Evolutionary conservation across 1,140 invertebrate species (phyloP).

Genomic region (Globodera ellingtonae): DNA sequence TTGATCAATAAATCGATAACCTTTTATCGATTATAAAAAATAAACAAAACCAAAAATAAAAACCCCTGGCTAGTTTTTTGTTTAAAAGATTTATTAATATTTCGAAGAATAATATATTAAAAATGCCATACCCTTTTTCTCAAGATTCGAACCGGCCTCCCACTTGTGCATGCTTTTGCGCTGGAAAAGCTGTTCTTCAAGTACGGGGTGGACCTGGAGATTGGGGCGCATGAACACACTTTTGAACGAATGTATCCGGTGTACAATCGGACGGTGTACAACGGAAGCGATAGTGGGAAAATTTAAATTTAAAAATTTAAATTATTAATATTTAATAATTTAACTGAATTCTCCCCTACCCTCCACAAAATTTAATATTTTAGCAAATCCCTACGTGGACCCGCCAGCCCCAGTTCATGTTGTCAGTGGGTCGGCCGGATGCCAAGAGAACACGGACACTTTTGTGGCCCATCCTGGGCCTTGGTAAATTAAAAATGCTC

Average conservation of each 20-base stretch:
- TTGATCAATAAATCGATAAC: too few relatives aligned
- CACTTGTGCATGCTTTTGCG: constrained; percentile 61
- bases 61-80: too few relatives aligned
- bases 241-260: constrained; percentile 83
- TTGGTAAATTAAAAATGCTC: constrained; percentile 66
- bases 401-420: constrained; percentile 87
- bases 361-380: too few relatives aligned
- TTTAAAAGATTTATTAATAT: too few relatives aligned
- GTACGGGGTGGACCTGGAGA: constrained; percentile 84
- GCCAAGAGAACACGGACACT: constrained; percentile 66
- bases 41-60: too few relatives aligned
- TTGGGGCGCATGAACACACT: constrained; percentile 96
- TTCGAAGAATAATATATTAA: too few relatives aligned
- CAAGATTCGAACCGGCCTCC: constrained; percentile 50
- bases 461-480: constrained; percentile 65
- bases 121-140: not conserved
- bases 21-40: too few relatives aligned
- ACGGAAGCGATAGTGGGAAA: constrained; percentile 71
- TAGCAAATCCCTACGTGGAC: constrained; percentile 63
- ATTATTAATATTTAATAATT: too few relatives aligned
- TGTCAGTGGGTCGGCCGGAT: constrained; percentile 81
- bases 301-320: constrained; percentile 69
- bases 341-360: too few relatives aligned
- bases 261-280: constrained; percentile 79
- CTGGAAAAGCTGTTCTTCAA: constrained; percentile 84